A percentile compares a stretch with the other conserved stretches of the same genome.
phyloP scores from a whole-genome alignment of 2,113 vertebrate genomes.

The Lathamus discolor region DNA sequence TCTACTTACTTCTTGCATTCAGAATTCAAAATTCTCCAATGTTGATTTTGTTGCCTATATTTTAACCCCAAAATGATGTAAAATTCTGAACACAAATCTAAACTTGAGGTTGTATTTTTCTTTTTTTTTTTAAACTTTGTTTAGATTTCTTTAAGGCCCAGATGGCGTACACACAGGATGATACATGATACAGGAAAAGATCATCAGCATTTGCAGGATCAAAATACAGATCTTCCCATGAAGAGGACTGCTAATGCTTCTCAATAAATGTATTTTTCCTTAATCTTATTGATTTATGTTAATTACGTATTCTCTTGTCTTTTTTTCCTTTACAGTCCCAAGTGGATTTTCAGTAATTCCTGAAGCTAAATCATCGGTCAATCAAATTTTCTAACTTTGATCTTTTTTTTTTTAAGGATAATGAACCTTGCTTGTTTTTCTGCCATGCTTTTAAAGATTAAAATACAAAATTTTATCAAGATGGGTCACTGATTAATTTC shows the following conservation, averaged over 20 bases:
- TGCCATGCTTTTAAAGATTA: not conserved
- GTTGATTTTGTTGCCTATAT: not conserved
- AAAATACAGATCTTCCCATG: not conserved
- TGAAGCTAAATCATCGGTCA: not conserved
- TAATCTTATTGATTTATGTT: not conserved
- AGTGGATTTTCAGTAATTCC: not conserved
- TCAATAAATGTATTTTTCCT: not conserved
- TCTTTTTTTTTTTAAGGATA: not conserved
- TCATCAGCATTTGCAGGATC: not conserved
- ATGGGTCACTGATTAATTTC: not conserved
- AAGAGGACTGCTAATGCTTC: not conserved
- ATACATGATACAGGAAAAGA: not conserved
- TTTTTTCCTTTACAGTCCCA: not conserved
- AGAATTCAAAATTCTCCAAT: not conserved
- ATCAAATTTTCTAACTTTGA: not conserved
- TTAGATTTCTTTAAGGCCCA: not conserved
- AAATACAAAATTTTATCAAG: not conserved
- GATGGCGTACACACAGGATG: not conserved
- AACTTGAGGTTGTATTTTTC: not conserved
- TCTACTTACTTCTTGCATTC: not conserved
- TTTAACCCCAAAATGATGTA: not conserved
- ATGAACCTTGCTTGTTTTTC: not conserved
- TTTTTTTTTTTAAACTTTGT: not conserved
- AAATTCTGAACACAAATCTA: not conserved
- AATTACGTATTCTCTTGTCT: not conserved